Percentiles rank a stretch among this genome's conserved stretches.
These are phyloP conservation scores for Calliopsis andreniformis DNA, from an alignment of 1,140 invertebrate species.

Conservation along the genomic window DNA sequence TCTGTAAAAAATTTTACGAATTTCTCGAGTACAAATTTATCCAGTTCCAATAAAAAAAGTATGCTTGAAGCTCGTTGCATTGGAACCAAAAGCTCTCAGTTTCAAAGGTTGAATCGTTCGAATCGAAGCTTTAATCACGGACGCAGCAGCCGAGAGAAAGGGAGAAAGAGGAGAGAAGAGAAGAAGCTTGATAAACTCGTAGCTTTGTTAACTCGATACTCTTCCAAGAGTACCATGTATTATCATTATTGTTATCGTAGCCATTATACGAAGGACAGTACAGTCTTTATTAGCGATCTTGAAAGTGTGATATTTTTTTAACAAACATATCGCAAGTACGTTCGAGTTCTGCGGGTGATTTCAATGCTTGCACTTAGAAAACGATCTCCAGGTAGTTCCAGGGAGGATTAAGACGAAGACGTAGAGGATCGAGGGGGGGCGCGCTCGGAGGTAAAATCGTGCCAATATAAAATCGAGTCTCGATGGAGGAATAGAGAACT, in stretches of 20 bases:
- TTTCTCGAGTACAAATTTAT: constrained; percentile 26
- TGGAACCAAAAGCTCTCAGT: neutral
- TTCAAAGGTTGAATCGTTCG: constrained; percentile 42
- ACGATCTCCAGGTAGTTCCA: constrained; percentile 14
- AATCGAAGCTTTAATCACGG: constrained; percentile 26
- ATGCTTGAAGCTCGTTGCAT: too few relatives aligned
- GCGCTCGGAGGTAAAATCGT: neutral
- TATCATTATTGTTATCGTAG: constrained; percentile 60
- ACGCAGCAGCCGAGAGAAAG: constrained; percentile 41
- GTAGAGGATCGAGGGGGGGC: constrained; percentile 13
- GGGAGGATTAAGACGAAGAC: constrained; percentile 44
- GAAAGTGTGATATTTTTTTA: constrained; percentile 67
- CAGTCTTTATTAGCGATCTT: constrained; percentile 52
- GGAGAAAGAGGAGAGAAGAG: neutral
- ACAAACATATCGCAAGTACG: constrained; percentile 56
- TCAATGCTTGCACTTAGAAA: constrained; percentile 38
- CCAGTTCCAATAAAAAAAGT: too few relatives aligned
- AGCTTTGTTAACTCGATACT: constrained; percentile 59
- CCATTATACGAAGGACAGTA: constrained; percentile 35
- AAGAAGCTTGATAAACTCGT: constrained; percentile 53
- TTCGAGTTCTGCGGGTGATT: constrained; percentile 42
- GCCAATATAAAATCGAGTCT: constrained; percentile 4
- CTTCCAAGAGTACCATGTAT: constrained; percentile 38
- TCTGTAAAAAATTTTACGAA: neutral
- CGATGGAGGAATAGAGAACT: constrained; percentile 6